phyloP scores from a whole-genome alignment of 2,113 vertebrate genomes.

The Asarcornis scutulata region DNA sequence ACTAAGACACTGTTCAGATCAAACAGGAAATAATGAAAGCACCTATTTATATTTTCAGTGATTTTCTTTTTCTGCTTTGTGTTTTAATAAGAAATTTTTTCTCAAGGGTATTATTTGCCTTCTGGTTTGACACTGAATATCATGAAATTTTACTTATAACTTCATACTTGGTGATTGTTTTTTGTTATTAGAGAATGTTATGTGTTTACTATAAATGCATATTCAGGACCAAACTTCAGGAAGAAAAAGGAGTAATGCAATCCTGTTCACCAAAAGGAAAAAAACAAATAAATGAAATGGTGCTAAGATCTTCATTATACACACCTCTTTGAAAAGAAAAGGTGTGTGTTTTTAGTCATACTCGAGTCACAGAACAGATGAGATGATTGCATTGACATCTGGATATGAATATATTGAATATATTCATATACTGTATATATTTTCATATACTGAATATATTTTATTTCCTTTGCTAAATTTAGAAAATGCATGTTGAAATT shows the following conservation, averaged over 20 bases:
- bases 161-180: background rate
- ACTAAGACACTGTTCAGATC: background rate
- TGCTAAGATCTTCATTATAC: background rate
- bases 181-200: background rate
- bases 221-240: background rate
- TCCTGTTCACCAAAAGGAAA: fast-evolving
- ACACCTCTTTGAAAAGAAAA: background rate
- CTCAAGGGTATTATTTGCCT: background rate
- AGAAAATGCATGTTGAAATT: fast-evolving
- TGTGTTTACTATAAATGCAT: background rate
- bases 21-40: background rate
- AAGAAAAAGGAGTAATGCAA: background rate
- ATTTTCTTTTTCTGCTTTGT: background rate
- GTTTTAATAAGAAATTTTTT: background rate
- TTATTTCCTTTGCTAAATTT: background rate
- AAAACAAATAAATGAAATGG: background rate
- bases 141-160: background rate
- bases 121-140: background rate
- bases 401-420: background rate
- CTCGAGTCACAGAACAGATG: background rate
- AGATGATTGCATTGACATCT: background rate
- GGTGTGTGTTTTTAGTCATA: background rate
- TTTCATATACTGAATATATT: background rate
- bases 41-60: background rate
- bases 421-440: too few species aligned